Conservation (phyloP, 2,113 vertebrate species). For the Centropus unirufus region DNA sequence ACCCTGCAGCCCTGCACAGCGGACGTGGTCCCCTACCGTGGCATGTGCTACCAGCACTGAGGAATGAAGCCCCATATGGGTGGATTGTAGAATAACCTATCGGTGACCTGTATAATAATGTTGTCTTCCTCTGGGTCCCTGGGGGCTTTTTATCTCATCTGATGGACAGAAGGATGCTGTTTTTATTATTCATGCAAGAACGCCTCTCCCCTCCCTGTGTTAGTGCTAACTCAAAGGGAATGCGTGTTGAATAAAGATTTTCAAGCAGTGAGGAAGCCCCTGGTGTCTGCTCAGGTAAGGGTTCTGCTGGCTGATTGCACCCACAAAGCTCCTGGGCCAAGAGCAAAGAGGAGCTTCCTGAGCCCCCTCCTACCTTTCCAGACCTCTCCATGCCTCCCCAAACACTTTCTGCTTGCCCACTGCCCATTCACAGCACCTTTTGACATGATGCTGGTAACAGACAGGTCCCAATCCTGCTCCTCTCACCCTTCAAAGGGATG, state of each 20-base stretch:
- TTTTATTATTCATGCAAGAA: conserved; percentile 64
- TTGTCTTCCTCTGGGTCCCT: conserved; percentile 6
- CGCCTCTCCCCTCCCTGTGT: neutral
- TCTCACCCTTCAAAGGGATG: neutral
- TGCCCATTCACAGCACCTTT: neutral
- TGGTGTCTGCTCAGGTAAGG: neutral
- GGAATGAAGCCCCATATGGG: neutral
- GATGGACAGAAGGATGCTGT: conserved; percentile 39
- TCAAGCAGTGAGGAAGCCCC: neutral
- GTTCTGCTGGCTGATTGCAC: neutral
- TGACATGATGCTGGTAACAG: neutral
- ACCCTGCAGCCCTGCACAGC: neutral
- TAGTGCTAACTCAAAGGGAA: neutral
- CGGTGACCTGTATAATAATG: conserved; percentile 57
- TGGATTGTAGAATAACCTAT: neutral
- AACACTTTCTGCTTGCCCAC: neutral
- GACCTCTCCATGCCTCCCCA: neutral
- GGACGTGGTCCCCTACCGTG: fast-evolving
- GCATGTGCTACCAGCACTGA: neutral
- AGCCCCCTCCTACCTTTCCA: neutral
- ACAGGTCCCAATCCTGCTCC: fast-evolving
- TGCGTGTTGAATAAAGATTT: neutral
- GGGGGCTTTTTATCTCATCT: conserved; percentile 54
- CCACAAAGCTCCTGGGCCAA: neutral
- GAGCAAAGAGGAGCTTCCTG: neutral